Conservation (phyloP, 2,113 vertebrate species). For the Aramus guarauna region DNA sequence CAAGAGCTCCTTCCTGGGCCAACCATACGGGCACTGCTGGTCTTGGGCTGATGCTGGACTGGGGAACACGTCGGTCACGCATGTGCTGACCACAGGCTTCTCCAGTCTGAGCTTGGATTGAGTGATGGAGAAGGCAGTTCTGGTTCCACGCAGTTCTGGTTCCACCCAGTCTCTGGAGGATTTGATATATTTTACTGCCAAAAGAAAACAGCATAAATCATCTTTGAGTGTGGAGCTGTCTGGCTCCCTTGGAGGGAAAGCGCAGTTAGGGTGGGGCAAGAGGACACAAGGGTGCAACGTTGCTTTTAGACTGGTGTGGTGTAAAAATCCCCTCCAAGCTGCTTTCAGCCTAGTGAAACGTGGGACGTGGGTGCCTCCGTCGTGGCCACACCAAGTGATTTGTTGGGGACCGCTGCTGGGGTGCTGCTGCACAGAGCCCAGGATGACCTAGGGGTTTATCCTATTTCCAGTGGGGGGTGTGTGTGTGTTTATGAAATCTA, state of each 20-base stretch:
- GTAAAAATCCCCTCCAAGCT: background rate
- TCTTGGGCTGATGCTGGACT: fast-evolving
- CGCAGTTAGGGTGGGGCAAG: background rate
- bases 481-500: constrained; percentile 19
- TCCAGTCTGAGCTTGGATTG: background rate
- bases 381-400: background rate
- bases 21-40: background rate
- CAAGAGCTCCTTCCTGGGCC: background rate
- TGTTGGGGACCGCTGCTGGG: background rate
- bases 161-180: constrained; percentile 58
- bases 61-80: background rate
- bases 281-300: background rate
- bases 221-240: background rate
- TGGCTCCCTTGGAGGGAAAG: constrained; percentile 22
- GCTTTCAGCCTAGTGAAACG: background rate
- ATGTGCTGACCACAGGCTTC: background rate
- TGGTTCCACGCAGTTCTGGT: constrained; percentile 33
- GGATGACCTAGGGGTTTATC: background rate
- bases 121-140: constrained; percentile 7
- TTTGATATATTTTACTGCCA: constrained; percentile 33
- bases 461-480: background rate
- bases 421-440: background rate
- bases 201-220: constrained; percentile 42
- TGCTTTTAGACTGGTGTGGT: background rate
- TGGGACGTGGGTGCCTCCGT: background rate